Evolutionary conservation across 2,797 vertebrate genomes (phyloP), one percentile per base, ranked within the genome.

Genomic region (Champsocephalus esox): DNA sequence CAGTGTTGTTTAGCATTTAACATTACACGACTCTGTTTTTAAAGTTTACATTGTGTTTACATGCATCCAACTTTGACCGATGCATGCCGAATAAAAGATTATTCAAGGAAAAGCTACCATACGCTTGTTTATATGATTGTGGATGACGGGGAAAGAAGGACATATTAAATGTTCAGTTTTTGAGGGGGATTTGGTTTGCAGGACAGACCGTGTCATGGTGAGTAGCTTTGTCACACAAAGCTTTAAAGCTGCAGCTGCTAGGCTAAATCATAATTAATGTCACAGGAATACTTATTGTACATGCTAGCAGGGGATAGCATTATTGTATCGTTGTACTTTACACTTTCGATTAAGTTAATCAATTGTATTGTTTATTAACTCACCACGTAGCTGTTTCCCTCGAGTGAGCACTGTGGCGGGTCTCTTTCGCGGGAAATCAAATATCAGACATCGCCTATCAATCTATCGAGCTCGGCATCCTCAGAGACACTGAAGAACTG

Each of bases 391-490:
- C 24, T 19, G 5, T 1, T 34, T 1, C 3, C 0, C 45, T 2
- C 8, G 4, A 5, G 19, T 9, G n/a, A 6, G 5, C 49, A 48
- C 21, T 55, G 41, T 1, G n/a, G 65, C 85, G 83, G 71, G 41
- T 9, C 3, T 52, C 8, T 86, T 95, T 94, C 92, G 94, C 95
- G 95, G 92, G 91, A 92, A 94, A 90, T 55, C 6, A 55, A 64
- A 13, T 16, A 3, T 5, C 58, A 96, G 94, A 17, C 94, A 86
- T 89, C 5, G 70, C 0, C 4, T 73, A 49, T 90, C 78, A 12
- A 94, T 58, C 10, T 4, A 3, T 32, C 73, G 75, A 80, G n/a
- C 1, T 1, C 5, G 0, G 8, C 4, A 1, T 1, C 3, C 1
- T 12, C 0, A 5, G 6, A 1, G 1, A 10, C 9, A 0, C 0